A percentile compares a stretch with the other conserved stretches of the same genome.
phyloP scores from a whole-genome alignment of 1,140 invertebrate species.

The Heliconius himera region DNA sequence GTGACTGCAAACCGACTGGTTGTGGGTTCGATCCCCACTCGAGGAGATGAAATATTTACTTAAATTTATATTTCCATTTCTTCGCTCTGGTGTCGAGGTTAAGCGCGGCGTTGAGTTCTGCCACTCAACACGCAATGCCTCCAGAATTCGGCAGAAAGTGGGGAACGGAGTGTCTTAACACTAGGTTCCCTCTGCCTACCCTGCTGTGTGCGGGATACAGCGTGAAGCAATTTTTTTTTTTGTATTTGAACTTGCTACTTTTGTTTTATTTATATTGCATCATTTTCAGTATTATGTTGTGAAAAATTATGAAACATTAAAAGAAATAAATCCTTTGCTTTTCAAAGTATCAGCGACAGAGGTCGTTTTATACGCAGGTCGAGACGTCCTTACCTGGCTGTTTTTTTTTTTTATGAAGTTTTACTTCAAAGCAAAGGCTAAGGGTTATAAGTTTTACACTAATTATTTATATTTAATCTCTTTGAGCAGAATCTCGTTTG shows the following conservation, averaged over 20 bases:
- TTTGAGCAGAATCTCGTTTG: background rate
- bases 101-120: no score
- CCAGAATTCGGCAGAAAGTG: no score
- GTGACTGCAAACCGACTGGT: no score
- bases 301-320: conserved; percentile 2
- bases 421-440: conserved; percentile 13
- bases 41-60: no score
- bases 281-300: background rate
- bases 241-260: background rate
- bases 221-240: no score
- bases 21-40: no score
- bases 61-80: no score
- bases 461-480: conserved; percentile 11
- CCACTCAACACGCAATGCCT: no score
- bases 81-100: no score
- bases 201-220: no score
- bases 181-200: no score
- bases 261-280: background rate
- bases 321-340: background rate
- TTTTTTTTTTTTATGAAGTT: background rate
- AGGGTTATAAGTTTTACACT: conserved; percentile 5
- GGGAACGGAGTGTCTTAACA: no score
- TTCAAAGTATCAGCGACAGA: conserved; percentile 4
- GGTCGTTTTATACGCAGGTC: conserved; percentile 10
- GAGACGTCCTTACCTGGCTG: conserved; percentile 10